These are phyloP conservation scores for Semicossyphus pulcher DNA, from an alignment of 2,113 vertebrate genomes.

Conservation along the genomic window DNA sequence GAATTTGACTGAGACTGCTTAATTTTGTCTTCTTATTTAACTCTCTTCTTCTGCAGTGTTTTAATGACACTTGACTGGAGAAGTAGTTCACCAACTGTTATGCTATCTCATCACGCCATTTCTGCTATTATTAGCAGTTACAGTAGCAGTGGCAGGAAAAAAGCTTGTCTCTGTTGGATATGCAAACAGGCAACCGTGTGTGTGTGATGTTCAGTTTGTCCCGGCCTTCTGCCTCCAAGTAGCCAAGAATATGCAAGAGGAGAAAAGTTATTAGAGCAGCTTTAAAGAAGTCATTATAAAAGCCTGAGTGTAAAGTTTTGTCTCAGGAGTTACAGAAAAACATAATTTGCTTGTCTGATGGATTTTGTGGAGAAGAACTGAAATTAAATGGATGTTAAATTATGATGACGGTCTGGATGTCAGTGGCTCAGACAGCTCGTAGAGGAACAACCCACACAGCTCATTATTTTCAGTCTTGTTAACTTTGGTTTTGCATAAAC, in stretches of 20 bases:
- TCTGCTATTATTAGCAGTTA: too few species aligned
- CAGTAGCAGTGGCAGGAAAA: too few species aligned
- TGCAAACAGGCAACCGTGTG: not conserved
- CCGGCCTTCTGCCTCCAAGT: not conserved
- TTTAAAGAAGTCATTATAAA: too few species aligned
- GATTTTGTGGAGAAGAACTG: not conserved
- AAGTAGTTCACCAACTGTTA: too few species aligned
- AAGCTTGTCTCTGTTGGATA: not conserved
- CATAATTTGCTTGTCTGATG: not conserved
- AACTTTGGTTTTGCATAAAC: not conserved
- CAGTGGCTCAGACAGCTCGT: not conserved
- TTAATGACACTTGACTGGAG: too few species aligned
- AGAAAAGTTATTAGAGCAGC: not conserved
- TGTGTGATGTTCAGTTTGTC: not conserved
- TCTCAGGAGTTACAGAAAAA: not conserved
- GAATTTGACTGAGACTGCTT: too few species aligned
- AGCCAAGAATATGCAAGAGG: not conserved
- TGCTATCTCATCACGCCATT: too few species aligned
- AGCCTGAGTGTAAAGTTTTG: not conserved
- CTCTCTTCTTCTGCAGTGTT: too few species aligned
- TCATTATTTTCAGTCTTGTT: constrained; percentile 18
- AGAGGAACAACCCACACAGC: not conserved
- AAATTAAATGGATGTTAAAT: not conserved
- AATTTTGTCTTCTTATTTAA: too few species aligned
- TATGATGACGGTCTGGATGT: constrained; percentile 1